Base-by-base conservation (phyloP, 2,888 invertebrate species). In the Drosophila kuntzei region DNA sequence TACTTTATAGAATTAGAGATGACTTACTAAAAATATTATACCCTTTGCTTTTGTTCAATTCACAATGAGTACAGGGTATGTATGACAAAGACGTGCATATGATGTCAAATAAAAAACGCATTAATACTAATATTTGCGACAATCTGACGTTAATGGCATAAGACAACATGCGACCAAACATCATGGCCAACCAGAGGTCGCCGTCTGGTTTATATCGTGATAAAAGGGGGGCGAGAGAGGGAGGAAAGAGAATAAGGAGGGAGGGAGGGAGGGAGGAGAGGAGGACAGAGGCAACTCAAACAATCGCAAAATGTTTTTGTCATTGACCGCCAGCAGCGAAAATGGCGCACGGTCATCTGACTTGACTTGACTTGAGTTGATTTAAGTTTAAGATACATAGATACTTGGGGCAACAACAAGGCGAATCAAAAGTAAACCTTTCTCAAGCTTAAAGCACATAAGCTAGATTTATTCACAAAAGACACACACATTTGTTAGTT, bases 391-490 rank as follows among this genome's bases (percentile, higher is more conserved):
- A 63, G 58, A 71, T 20, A 39, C 43, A 51, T 20, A 39, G 46
- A 51, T 37, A 50, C 44, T 27, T 27, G 53, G 22, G 53, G 37
- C 63, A 50, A 20, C 58, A 59, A 51, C 59, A 60, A 76, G 76
- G 73, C 86, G 39, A 87, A 79, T 71, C 74, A 83, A 66, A 78
- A 71, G 70, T 78, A 84, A 83, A 83, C 86, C 83, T 88, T 88
- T 82, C 80, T 75, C 86, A 74, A 86, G 75, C 83, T 64, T 68
- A 59, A 79, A 81, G 71, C 82, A 61, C 69, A 85, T 82, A 72
- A 86, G 75, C 75, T 80, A 88, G 89, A 84, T 84, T 84, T 84
- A 86, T 88, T 71, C 75, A 84, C 89, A 83, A 88, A 88, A 88
- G 82, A 67, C 66, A 51, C 50, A 65, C 47, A 62, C 63, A 63